Base-by-base conservation (phyloP, 2,888 invertebrate genomes). In the Stenolophus ochropezus region DNA sequence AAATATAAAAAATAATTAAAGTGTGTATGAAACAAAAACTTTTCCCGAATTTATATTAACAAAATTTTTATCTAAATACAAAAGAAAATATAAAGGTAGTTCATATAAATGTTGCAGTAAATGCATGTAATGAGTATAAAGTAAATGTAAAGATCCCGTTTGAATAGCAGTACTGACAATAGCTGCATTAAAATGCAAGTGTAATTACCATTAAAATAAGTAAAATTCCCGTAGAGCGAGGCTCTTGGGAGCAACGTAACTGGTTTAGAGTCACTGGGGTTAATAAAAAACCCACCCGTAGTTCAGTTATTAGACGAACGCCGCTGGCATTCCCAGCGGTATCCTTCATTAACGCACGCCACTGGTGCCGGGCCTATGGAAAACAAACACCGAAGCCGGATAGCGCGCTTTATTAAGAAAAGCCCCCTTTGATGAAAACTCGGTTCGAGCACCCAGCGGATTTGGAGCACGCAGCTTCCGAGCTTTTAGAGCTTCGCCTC, bases 401-500 rank as follows among this genome's bases (percentile, higher is more conserved):
- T 56, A 73, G 80, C 73, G 71, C 73, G 69, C 73, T 53, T 80
- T 80, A 80, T 80, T 80, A 80, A 56, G 80, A 80, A 79, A 80
- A 80, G 80, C 73, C 73, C 47, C 27, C 80, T 80, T 80, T 80
- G 80, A 80, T 80, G 80, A 80, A 80, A 80, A 80, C 73, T 58
- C 73, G 23, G 51, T n/a, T 21, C 21, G 56, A 56, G 56, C 18
- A 20, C 56, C 56, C 56, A 56, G 20, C 56, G 65, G 65, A 65
- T 65, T 65, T 65, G 33, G 65, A 23, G 33, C 65, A 65, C 65
- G 65, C n/a, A 23, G n/a, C 27, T 33, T 33, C 65, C 5, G 56
- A 56, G 18, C 20, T 6, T 21, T 56, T 18, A 20, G 1, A 56
- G 56, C 21, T 56, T 56, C 21, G 20, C 56, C 20, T 53, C 8